Conservation (phyloP, 37 sponge, comb jelly and placozoan species). For the Aplysina aerophoba region DNA sequence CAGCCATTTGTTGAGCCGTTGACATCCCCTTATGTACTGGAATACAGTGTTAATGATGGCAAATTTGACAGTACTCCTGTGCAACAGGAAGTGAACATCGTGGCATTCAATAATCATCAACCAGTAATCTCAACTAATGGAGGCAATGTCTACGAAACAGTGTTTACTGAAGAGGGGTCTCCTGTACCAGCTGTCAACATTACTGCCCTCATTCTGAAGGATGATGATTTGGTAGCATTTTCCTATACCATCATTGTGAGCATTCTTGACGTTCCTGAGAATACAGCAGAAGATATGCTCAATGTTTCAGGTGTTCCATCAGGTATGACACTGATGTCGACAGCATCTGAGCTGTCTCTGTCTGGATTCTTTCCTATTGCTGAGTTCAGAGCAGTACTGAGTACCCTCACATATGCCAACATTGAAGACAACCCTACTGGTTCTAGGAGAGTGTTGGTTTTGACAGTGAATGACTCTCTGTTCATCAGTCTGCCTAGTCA, state of each 20-base stretch:
- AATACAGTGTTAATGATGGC: slow-evolving; percentile 69
- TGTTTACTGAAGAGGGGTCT: slow-evolving; percentile 62
- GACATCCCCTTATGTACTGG: slow-evolving; percentile 19
- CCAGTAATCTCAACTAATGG: slow-evolving; percentile 63
- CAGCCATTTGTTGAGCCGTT: slow-evolving; percentile 58
- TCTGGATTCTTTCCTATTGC: slow-evolving; percentile 26
- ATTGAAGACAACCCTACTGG: slow-evolving; percentile 57
- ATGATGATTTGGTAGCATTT: slow-evolving; percentile 64
- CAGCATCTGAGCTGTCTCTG: slow-evolving; percentile 15
- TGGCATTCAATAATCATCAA: slow-evolving; percentile 41
- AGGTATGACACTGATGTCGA: slow-evolving; percentile 40
- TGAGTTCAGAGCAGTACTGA: slow-evolving; percentile 6
- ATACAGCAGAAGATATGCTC: slow-evolving; percentile 54
- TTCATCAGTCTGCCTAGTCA: slow-evolving; percentile 10
- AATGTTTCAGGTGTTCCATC: slow-evolving; percentile 39
- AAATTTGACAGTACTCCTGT: slow-evolving; percentile 47
- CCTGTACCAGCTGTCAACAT: slow-evolving; percentile 62
- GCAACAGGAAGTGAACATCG: slow-evolving; percentile 21
- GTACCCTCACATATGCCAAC: slow-evolving; percentile 54
- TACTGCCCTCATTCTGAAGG: slow-evolving; percentile 58
- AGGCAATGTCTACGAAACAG: slow-evolving; percentile 44
- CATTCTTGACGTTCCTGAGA: slow-evolving; percentile 42
- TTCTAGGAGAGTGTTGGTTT: neutral
- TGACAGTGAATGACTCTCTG: slow-evolving; percentile 43
- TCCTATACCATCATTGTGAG: slow-evolving; percentile 47